Base-by-base conservation (phyloP, 2,888 invertebrate genomes). In the Cephus rjabovi region DNA sequence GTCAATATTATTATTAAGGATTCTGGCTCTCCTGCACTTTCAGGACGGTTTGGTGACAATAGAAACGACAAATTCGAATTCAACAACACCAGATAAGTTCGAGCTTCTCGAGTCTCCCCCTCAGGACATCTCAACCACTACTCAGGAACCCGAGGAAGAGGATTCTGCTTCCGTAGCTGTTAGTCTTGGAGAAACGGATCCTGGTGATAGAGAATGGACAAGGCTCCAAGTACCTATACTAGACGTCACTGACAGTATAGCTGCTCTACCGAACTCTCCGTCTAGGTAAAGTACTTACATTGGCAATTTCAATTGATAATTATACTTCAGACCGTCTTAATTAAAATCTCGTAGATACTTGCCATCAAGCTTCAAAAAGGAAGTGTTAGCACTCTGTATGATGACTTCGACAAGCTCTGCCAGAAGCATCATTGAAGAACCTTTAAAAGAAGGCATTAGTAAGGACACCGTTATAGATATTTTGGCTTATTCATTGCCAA, bases 401-500 rank as follows among this genome's bases (percentile, higher is more conserved):
- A 88, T 92, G 23, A 91, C 91, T 80, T 88, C 92, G 6, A 89
- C 92, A 9, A 83, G 84, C 79, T 83, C 89, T 9, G 91, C 92
- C 69, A 88, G 87, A 34, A 88, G 89, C 11, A 80, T 90, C 3
- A 85, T 92, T 15, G 90, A 92, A 77, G 91, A 91, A 80, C 86
- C 91, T 69, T 86, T 92, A 23, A 91, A 91, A 80, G 86, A 89
- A 73, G 89, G 89, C 68, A 86, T 92, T 34, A 90, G 91, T 4
- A 88, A 87, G 11, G 92, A 93, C 37, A 90, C 88, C 74, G 86
- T 93, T 56, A 92, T 94, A 12, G 91, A 93, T 35, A 92, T 94
- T 86, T 89, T 95, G 75, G 93, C 93, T 1, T 88, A 93, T 77
- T 93, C 93, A 80, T 91, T 95, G 79, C 93, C 94, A 33, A 92